Base-by-base conservation (phyloP, 2,797 vertebrate genomes). In the Helostoma temminkii region DNA sequence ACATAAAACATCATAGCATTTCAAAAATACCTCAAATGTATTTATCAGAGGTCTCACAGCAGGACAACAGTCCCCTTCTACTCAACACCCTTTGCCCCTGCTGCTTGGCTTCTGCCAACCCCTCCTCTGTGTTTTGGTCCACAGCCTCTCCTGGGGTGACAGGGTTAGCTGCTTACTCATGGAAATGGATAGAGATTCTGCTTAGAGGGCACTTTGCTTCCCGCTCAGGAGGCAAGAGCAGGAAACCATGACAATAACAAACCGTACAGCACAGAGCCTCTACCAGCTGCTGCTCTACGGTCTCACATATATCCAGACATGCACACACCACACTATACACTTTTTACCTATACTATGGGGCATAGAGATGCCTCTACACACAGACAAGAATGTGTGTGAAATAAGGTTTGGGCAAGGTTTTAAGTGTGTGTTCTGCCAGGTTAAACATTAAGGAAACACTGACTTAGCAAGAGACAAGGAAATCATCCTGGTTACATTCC, bases 131-230 rank as follows among this genome's bases (percentile, higher is more conserved):
- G 82, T 89, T 85, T 81, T 67, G 81, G 70, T 80, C 62, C 9
- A 19, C 77, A 48, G 82, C 76, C 80, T 85, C 83, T 84, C 66
- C 69, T 73, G 81, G 82, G 86, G 82, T 81, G 77, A 89, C 37
- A 34, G 78, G 89, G 85, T 91, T 73, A 88, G 91, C 78, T 93
- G 93, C 93, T 94, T 93, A 93, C 91, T 93, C 92, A 92, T 93
- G 91, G 70, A 90, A 92, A 93, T 76, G 64, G 73, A 88, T 75
- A 78, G 72, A 49, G 60, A 87, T 93, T 93, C 73, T 93, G 92
- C 93, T 93, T 91, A 90, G 82, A 88, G 80, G 76, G 91, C 90
- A 91, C 75, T 93, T 93, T 89, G 85, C 71, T 88, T 91, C 87
- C 88, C 76, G 80, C 80, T 91, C 81, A 88, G 88, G 86, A 90